Evolutionary conservation across 2,888 invertebrate species (phyloP), one percentile per base, ranked within the genome.

Genomic region (Rhingia rostrata): DNA sequence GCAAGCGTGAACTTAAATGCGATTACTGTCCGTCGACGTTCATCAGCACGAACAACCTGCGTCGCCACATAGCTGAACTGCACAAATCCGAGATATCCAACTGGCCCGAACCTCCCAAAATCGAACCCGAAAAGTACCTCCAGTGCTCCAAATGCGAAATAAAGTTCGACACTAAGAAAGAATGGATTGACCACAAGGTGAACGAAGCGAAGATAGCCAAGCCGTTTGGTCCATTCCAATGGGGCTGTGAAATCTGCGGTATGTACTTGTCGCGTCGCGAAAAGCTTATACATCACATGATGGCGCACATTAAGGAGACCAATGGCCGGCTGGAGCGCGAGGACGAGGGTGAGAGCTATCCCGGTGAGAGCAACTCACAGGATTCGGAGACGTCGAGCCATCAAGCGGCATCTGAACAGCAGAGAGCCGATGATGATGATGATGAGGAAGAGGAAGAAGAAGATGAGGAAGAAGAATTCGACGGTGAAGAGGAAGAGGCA

Each of bases 171-270:
- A 89, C 90, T 0, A 89, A 90, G 63, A 87, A 88, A 33, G 89
- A 90, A 66, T 92, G 92, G 92, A 90, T 92, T 45, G 90, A 91
- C 14, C 92, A 92, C 54, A 92, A 92, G 86, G 88, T 91, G 33
- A 88, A 87, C 2, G 91, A 92, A 86, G 91, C 91, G 0, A 89
- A 90, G 37, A 88, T 89, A 7, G 90, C 89, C 80, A 91, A 90
- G 78, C 90, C 90, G 4, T 90, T 89, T 53, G 90, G 90, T 33
- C 90, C 91, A 77, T 91, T 90, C 87, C 92, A 92, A 73, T 92
- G 92, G 92, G 91, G 90, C 72, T 92, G 92, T 84, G 92, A 92
- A 69, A 88, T 92, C 54, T 92, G 92, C 72, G 91, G 91, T 39
- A 90, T 90, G 54, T 90, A 91, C 77, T 88, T 92, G 64, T 91